Evolutionary conservation across 2,113 vertebrate species (phyloP).

Genomic region (Kobus ellipsiprymnus): DNA sequence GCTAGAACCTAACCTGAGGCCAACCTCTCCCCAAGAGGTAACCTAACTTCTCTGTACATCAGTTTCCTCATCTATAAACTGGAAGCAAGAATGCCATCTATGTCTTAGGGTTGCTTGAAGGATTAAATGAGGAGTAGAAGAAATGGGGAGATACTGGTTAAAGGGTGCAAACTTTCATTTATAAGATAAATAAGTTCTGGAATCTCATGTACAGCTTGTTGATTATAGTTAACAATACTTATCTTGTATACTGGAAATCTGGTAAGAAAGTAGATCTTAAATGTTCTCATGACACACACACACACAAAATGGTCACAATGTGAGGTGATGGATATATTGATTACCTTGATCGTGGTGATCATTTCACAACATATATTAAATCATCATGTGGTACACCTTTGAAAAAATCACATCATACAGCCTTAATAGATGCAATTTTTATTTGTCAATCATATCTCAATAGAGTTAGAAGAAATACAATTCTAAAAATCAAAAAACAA

Average conservation of each 20-base stretch:
- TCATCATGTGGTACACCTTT: neutral
- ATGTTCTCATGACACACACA: neutral
- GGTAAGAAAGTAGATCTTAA: neutral
- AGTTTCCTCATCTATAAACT: neutral
- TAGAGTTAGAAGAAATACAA: neutral
- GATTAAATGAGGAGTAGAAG: neutral
- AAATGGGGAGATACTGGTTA: neutral
- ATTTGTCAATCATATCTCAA: neutral
- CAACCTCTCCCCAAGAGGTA: neutral
- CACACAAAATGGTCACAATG: too few species aligned
- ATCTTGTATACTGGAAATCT: neutral
- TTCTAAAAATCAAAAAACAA: neutral
- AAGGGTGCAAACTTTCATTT: neutral
- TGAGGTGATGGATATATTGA: neutral
- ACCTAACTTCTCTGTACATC: neutral
- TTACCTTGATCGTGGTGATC: neutral
- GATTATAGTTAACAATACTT: neutral
- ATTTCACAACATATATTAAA: neutral
- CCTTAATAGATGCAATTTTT: neutral
- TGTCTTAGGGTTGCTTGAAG: neutral
- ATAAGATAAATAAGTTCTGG: neutral
- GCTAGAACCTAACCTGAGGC: neutral
- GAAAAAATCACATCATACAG: neutral
- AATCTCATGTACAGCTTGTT: fast-evolving
- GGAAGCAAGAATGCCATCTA: neutral